Base-by-base conservation (phyloP, 2,888 invertebrate genomes). In the Alentia gelatinosa region DNA sequence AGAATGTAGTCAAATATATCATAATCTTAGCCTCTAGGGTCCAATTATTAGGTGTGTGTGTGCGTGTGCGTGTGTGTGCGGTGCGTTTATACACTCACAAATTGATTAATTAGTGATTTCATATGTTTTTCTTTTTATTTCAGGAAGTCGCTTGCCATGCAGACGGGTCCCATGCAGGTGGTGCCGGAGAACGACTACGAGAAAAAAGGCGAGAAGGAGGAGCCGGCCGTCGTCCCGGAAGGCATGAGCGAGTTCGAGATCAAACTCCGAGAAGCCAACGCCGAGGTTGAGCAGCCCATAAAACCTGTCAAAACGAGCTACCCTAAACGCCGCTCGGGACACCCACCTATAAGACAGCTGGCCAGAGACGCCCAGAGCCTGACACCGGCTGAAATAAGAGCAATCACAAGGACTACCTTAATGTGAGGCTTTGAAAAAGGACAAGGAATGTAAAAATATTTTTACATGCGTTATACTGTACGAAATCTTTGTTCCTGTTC, bases 301-400 rank as follows among this genome's bases (percentile, higher is more conserved):
- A 89, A 89, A 89, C 84, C 91, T 86, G 15, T 84, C 50, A 83
- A 68, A 50, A 47, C 91, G 7, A 86, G 84, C 19, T 19, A 79
- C 56, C 19, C 37, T 15, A 47, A 50, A 26, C 90, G 91, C 23
- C 92, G 92, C n/a, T 89, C 93, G 23, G 90, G 92, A 19, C 89
- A 93, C 37, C 94, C 95, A 1, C 94, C 94, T 0, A 94, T 95
- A n/a, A 92, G 93, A n/a, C 92, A 94, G 88, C 90, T 95, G 89
- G 94, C 93, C 86, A 92, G 93, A n/a, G 95, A 95, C 91, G 95
- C 95, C 15, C 93, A 93, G 91, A 95, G 94, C n/a, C 92, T 95
- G 83, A 93, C 94, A 1, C 91, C 94, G 0, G 93, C 93, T 3
- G 95, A 95, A 47, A 74, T 94, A 23, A 91, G 92, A 39, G 93